A percentile compares a stretch with the other conserved stretches of the same genome.
Conservation (phyloP, 2,888 invertebrate species). For the Tenthredo mesomela region DNA sequence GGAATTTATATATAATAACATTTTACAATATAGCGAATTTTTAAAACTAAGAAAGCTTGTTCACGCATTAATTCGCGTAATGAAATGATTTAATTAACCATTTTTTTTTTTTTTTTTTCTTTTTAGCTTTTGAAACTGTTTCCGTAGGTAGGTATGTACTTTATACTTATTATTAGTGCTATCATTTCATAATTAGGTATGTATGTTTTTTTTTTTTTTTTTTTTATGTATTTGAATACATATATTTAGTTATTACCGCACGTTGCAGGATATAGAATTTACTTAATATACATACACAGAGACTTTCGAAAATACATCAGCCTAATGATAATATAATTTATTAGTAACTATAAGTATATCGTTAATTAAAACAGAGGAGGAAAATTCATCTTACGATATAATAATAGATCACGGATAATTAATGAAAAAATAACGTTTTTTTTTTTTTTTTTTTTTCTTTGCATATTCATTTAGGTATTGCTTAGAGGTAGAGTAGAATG, state of each 20-base stretch:
- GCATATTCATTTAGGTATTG: neutral
- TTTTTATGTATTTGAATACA: neutral
- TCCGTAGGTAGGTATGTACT: neutral
- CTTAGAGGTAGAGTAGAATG: neutral
- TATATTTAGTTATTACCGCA: neutral
- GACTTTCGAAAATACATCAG: slow-evolving; percentile 25
- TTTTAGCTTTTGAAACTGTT: neutral
- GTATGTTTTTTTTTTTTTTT: neutral
- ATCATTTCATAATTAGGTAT: neutral
- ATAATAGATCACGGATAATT: neutral
- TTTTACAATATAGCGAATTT: slow-evolving; percentile 12
- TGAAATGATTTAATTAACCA: neutral
- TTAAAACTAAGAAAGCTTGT: slow-evolving; percentile 17
- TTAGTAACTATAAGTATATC: neutral
- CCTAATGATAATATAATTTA: neutral
- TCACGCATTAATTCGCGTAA: slow-evolving; percentile 3
- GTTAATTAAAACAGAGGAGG: neutral
- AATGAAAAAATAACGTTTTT: neutral
- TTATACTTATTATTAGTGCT: neutral
- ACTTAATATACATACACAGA: slow-evolving; percentile 20
- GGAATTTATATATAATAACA: slow-evolving; percentile 41
- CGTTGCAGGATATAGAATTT: slow-evolving; percentile 7
- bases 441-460: too few species aligned
- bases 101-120: neutral
- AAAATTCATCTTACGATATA: neutral